Evolutionary conservation across 37 sponge, comb jelly and placozoan species (phyloP).

Genomic region (Chondrilla cf. caribensis): DNA sequence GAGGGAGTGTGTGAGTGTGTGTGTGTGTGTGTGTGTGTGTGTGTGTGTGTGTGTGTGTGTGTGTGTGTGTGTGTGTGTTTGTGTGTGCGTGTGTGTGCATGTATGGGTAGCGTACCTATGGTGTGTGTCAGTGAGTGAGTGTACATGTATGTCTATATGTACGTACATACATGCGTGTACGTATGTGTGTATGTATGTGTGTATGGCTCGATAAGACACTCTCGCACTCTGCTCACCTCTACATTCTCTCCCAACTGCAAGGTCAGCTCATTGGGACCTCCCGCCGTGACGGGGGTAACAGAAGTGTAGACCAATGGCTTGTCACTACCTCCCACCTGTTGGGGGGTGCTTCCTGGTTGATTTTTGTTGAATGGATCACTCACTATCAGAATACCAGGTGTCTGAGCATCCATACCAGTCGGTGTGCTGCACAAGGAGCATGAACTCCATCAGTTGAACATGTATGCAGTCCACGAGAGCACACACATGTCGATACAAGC

Average conservation of each 20-base stretch:
- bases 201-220: neutral
- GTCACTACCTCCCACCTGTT: neutral
- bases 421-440: neutral
- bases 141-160: neutral
- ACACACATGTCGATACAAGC: too few relatives aligned
- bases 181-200: neutral
- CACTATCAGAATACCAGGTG: neutral
- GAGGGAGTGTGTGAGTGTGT: neutral
- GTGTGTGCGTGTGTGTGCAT: too few relatives aligned
- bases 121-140: too few relatives aligned
- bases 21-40: too few relatives aligned
- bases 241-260: slow-evolving; percentile 6
- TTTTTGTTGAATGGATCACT: neutral
- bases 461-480: too few relatives aligned
- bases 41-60: too few relatives aligned
- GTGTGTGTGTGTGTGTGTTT: too few relatives aligned
- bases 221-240: neutral
- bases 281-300: neutral
- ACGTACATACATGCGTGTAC: neutral
- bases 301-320: slow-evolving; percentile 1
- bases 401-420: neutral
- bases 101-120: neutral
- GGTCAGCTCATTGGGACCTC: slow-evolving; percentile 2
- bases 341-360: too few relatives aligned
- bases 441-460: too few relatives aligned